Evolutionary conservation across 2,113 vertebrate genomes (phyloP), one percentile per base, ranked within the genome.

Genomic region (Brachypodius melanocephalos): DNA sequence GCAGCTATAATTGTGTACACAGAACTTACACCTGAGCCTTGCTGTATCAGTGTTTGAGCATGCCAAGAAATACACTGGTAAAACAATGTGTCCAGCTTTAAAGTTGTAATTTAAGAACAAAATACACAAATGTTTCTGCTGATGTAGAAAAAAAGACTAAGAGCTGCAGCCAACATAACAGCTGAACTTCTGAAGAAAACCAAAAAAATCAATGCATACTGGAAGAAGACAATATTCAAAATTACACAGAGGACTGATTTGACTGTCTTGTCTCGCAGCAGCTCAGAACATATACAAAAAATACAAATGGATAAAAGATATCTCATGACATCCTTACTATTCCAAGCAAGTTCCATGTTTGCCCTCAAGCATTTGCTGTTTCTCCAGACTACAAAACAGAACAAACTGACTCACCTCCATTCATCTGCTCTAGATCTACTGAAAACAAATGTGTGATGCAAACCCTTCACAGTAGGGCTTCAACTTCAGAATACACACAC

Each of bases 11-110:
- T 34, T 93, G 31, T 66, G 32, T 34, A 55, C 73, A 80, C 54
- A 94, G 93, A 96, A 89, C 54, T 89, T 58, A 49, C 21, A 86
- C 69, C 68, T 74, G 20, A 61, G 71, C 59, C 72, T 94, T 90
- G 22, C 55, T 90, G 15, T 38, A 90, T 22, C 67, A 32, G 14
- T 34, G 20, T 61, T 74, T 54, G 38, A 79, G 82, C 1, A 2
- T 14, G 32, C 62, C 58, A 66, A 69, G 57, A 76, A 91, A 55
- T 48, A 76, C 9, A 40, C 19, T 32, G 42, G 38, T 31, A 71
- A 85, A 91, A 49, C 15, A 21, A 84, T 10, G 58, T 69, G 38
- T 66, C 61, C 72, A 34, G 22, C 49, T 51, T 77, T 63, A 75
- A 83, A 82, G 24, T 10, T n/a, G 26, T n/a, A 19, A 89, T 59